A percentile compares a stretch with the other conserved stretches of the same genome.
Conservation (phyloP, 2,797 vertebrate species). For the Falco berigora region DNA sequence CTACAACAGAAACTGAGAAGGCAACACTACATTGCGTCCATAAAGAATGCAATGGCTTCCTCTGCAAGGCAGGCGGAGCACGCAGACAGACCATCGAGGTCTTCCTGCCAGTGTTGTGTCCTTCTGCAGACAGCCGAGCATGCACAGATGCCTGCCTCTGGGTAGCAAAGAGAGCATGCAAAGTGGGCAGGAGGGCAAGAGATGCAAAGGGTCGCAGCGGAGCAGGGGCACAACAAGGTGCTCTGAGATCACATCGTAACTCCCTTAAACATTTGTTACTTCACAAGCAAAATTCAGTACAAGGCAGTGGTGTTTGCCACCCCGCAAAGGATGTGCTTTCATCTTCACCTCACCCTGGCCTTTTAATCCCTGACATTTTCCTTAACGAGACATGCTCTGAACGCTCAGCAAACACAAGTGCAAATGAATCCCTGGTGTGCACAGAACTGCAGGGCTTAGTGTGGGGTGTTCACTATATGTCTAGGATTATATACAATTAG, state of each 20-base stretch:
- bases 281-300: neutral
- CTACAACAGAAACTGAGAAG: neutral
- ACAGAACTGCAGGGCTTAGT: neutral
- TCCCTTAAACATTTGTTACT: neutral
- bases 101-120: neutral
- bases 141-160: neutral
- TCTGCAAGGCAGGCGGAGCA: neutral
- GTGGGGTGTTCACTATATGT: neutral
- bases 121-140: accelerated
- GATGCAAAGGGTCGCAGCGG: neutral
- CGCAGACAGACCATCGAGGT: neutral
- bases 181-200: neutral
- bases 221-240: neutral
- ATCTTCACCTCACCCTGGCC: neutral
- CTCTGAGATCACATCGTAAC: neutral
- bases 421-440: neutral
- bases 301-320: neutral
- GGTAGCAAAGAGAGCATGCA: accelerated
- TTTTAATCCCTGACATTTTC: neutral
- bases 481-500: constrained; percentile 16
- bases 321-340: neutral
- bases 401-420: neutral
- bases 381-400: neutral
- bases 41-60: neutral
- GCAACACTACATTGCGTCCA: neutral